Evolutionary conservation across 2,113 vertebrate genomes (phyloP).

Genomic region (Rhinoderma darwinii): DNA sequence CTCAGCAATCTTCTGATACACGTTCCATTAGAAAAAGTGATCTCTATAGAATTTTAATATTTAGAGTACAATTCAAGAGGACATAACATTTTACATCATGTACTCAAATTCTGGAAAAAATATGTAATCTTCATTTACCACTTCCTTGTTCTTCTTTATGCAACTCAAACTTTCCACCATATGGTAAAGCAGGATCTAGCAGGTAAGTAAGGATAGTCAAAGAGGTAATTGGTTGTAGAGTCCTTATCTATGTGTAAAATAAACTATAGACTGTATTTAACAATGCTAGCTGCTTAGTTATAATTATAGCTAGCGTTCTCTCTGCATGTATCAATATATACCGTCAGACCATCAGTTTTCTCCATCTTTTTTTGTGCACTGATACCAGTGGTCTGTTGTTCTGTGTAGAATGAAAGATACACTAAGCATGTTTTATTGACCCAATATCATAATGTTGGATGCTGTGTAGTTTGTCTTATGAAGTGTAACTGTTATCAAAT

Average conservation of each 20-base stretch:
- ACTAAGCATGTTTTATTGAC: slow-evolving; percentile 42
- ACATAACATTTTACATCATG: not conserved
- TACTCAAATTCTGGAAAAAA: not conserved
- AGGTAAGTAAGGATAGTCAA: slow-evolving; percentile 60
- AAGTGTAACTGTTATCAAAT: slow-evolving; percentile 49
- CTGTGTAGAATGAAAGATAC: slow-evolving; percentile 42
- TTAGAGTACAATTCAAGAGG: not conserved
- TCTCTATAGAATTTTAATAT: not conserved
- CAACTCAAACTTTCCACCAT: slow-evolving; percentile 67
- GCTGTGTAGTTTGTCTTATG: slow-evolving; percentile 42
- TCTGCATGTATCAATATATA: slow-evolving; percentile 60
- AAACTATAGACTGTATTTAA: not conserved
- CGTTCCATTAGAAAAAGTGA: not conserved
- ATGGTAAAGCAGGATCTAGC: slow-evolving; percentile 65
- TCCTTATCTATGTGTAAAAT: not conserved
- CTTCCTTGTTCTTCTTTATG: slow-evolving; percentile 72
- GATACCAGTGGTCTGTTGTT: slow-evolving; percentile 47
- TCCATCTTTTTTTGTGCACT: slow-evolving; percentile 41
- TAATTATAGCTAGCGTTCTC: not conserved
- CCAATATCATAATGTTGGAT: slow-evolving; percentile 22
- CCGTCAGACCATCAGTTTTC: slow-evolving; percentile 34
- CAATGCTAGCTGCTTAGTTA: not conserved
- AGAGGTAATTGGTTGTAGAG: slow-evolving; percentile 23
- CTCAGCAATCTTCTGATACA: not conserved
- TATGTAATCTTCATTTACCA: not conserved